Evolutionary conservation across 2,888 invertebrate genomes (phyloP), one percentile per base, ranked within the genome.

Genomic region (Drosophila kambysellisi): DNA sequence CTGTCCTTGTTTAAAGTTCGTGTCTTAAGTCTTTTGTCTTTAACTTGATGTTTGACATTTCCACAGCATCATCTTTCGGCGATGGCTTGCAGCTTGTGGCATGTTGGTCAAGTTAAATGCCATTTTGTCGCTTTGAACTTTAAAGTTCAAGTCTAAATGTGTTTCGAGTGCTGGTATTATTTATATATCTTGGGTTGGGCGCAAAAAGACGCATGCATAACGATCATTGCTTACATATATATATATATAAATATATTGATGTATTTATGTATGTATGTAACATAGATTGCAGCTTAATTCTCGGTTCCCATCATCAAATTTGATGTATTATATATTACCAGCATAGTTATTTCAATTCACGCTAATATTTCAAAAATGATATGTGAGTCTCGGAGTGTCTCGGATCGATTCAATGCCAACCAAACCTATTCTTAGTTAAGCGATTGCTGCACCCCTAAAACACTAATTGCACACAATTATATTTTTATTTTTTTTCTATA

Each of bases 61-160:
- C 35, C 39, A 33, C 37, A 62, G 69, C 58, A 51, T 63, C 69
- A 69, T 80, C 65, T 66, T 56, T 59, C 58, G 57, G 70, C 17
- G 30, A 17, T 25, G 15, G 17, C 30, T 56, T 50, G 61, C 79
- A 2, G 25, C 25, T 56, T 50, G 61, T 81, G 25, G 25, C 25
- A 52, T 50, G 61, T 81, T 88, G 79, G 82, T 84, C 88, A 87
- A 80, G 74, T 82, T 87, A 89, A 86, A 89, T 89, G 88, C 62
- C 89, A 83, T 81, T 81, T 72, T 61, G 58, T 83, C 65, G 71
- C 83, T 81, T 79, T 89, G 83, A 85, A 89, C 83, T 85, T 88
- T 88, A 86, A 86, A 86, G 86, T 89, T 86, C 89, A 89, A 88
- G 88, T 82, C 69, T 83, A 81, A 69, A 79, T 25, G 61, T 79